phyloP scores from a whole-genome alignment of 2,888 invertebrate genomes.

The Agrotis clavis region DNA sequence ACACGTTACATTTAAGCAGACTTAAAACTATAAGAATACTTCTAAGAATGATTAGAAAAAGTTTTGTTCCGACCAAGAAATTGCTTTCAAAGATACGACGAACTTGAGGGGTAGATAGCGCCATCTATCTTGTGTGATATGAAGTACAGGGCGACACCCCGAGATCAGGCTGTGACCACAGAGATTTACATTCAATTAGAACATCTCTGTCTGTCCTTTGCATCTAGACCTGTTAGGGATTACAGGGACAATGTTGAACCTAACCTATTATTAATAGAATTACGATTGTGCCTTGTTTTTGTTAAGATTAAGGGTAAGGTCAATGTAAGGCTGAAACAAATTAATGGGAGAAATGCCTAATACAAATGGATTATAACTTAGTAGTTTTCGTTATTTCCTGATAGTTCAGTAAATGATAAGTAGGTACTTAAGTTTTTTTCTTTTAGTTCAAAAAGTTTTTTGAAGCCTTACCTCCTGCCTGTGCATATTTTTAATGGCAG shows the following conservation, averaged over 20 bases:
- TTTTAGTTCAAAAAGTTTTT: too few species aligned
- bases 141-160: slow-evolving; percentile 18
- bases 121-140: slow-evolving; percentile 41
- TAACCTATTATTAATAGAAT: slow-evolving; percentile 31
- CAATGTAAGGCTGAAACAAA: too few species aligned
- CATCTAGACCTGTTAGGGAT: slow-evolving; percentile 19
- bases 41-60: background rate
- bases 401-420: too few species aligned
- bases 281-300: slow-evolving; percentile 28
- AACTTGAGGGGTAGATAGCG: slow-evolving; percentile 21
- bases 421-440: too few species aligned
- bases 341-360: too few species aligned
- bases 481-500: too few species aligned
- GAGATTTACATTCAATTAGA: slow-evolving; percentile 53
- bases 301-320: background rate
- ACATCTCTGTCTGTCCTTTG: slow-evolving; percentile 5
- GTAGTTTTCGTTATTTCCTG: too few species aligned
- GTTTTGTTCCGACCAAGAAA: background rate
- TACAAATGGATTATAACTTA: too few species aligned
- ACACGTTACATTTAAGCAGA: too few species aligned
- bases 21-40: background rate
- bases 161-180: slow-evolving; percentile 25
- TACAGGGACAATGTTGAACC: slow-evolving; percentile 32
- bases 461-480: too few species aligned
- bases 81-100: background rate